Conservation (phyloP, 2,113 vertebrate genomes). For the Odocoileus virginianus region DNA sequence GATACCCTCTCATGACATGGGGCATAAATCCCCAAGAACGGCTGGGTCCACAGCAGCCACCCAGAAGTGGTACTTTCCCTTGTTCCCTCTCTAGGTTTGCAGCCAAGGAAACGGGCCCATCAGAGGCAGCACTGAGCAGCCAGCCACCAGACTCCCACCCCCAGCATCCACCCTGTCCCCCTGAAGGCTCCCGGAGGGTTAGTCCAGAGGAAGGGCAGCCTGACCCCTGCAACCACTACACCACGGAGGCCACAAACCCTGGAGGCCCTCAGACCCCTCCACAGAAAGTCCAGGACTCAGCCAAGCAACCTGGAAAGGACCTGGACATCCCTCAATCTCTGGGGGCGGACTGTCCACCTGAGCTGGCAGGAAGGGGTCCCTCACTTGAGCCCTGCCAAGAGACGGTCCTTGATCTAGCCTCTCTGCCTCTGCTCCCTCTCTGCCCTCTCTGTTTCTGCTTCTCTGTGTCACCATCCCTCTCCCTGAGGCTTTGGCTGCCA, state of each 20-base stretch:
- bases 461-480: not conserved
- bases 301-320: not conserved
- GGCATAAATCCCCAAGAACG: not conserved
- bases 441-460: not conserved
- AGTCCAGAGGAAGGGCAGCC: not conserved
- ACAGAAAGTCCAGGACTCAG: not conserved
- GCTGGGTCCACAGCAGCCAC: not conserved
- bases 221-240: not conserved
- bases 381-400: not conserved
- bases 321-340: not conserved
- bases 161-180: not conserved
- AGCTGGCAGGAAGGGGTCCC: not conserved
- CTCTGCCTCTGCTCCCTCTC: not conserved
- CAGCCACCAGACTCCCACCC: not conserved
- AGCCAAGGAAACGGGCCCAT: not conserved
- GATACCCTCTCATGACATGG: not conserved
- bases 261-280: not conserved
- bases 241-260: not conserved
- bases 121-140: not conserved
- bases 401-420: not conserved
- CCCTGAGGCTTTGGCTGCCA: not conserved
- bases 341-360: not conserved
- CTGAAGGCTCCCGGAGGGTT: not conserved
- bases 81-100: not conserved
- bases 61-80: not conserved